Evolutionary conservation across 30 jellyfish, hydroid and myxozoan species (phyloP).

Genomic region (Chironex yamaguchii): DNA sequence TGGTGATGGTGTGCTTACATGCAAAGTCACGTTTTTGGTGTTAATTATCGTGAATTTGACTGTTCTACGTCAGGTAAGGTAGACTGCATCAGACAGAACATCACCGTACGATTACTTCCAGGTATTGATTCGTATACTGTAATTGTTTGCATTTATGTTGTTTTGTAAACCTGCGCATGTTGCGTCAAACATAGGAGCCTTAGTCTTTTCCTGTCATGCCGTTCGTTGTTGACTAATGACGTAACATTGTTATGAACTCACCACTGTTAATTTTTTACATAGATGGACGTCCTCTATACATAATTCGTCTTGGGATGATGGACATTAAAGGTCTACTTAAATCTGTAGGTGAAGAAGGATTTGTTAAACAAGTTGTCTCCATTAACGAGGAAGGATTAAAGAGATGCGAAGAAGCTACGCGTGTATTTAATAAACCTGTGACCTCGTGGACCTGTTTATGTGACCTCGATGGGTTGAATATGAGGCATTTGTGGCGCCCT

Average conservation of each 20-base stretch:
- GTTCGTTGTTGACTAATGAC: not conserved
- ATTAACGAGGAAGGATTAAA: slow-evolving; percentile 96
- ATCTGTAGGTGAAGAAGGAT: slow-evolving; percentile 98
- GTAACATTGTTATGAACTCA: not conserved
- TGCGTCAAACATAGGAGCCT: too few species aligned
- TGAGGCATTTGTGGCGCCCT: slow-evolving; percentile 99
- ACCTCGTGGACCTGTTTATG: slow-evolving; percentile 98
- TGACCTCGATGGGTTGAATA: slow-evolving; percentile 96
- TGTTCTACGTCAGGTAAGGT: too few species aligned
- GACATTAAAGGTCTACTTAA: slow-evolving; percentile 95
- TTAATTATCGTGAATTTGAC: too few species aligned
- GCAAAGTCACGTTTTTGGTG: too few species aligned
- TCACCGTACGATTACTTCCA: too few species aligned
- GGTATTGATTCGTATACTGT: too few species aligned
- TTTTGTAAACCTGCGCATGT: too few species aligned
- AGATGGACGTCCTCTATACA: slow-evolving; percentile 98
- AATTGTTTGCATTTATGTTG: too few species aligned
- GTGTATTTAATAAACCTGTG: slow-evolving; percentile 86
- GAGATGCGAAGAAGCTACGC: slow-evolving; percentile 95
- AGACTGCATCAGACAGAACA: too few species aligned
- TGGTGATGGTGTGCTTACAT: too few species aligned
- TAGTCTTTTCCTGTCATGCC: not conserved
- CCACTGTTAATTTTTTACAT: not conserved
- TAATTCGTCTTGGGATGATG: slow-evolving; percentile 95
- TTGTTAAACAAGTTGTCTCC: slow-evolving; percentile 98